Conservation (phyloP, 2,888 invertebrate genomes). For the Plebejus melissa region DNA sequence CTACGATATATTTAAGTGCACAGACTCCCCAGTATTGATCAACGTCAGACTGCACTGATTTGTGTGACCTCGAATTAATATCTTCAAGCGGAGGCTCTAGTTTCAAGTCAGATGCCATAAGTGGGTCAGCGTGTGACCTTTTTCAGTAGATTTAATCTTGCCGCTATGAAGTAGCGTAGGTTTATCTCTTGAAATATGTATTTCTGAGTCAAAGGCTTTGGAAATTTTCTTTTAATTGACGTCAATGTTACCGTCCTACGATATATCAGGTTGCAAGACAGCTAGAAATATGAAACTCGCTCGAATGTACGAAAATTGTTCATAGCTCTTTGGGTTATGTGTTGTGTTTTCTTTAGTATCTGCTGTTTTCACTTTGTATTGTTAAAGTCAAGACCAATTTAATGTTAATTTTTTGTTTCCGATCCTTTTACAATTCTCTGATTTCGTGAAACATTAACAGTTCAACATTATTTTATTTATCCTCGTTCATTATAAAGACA, state of each 20-base stretch:
- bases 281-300: not conserved
- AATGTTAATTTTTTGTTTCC: not conserved
- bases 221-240: constrained; percentile 5
- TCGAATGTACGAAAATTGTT: not conserved
- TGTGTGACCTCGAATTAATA: constrained; percentile 17
- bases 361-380: not conserved
- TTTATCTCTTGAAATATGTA: constrained; percentile 20
- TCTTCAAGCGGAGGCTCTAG: constrained; percentile 17
- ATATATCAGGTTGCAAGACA: not conserved
- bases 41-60: constrained; percentile 5
- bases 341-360: too few relatives aligned
- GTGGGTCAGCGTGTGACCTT: constrained; percentile 25
- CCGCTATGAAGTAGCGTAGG: constrained; percentile 10
- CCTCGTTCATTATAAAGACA: not conserved
- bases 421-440: not conserved
- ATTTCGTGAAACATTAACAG: not conserved
- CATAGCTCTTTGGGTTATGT: too few relatives aligned
- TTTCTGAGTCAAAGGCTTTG: constrained; percentile 11
- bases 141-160: constrained; percentile 27
- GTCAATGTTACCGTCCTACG: not conserved
- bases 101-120: constrained; percentile 12
- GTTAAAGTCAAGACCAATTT: too few relatives aligned
- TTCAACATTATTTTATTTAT: not conserved
- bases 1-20: not conserved
- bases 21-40: constrained; percentile 6